These are phyloP conservation scores for Psittacus erithacus DNA, from an alignment of 2,113 vertebrate genomes.

Conservation along the genomic window DNA sequence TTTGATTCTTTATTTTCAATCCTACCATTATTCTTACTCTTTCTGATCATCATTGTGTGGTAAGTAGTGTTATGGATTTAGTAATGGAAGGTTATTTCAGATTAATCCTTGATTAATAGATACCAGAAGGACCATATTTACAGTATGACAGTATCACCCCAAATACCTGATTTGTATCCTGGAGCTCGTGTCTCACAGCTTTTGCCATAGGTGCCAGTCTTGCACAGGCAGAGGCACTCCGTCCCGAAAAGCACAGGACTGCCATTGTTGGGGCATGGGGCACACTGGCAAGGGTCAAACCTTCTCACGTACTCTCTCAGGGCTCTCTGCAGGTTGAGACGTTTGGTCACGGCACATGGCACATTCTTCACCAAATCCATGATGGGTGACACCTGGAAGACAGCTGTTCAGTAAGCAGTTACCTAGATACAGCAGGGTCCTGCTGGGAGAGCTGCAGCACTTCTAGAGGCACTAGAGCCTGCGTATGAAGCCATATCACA, in stretches of 20 bases:
- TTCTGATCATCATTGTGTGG: background rate
- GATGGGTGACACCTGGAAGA: constrained; percentile 80
- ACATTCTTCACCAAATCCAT: constrained; percentile 83
- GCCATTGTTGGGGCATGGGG: constrained; percentile 87
- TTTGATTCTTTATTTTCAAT: background rate
- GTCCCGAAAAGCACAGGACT: constrained; percentile 77
- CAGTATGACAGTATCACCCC: accelerated
- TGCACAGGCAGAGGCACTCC: constrained; percentile 88
- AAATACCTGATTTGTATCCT: constrained; percentile 81
- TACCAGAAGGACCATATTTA: accelerated
- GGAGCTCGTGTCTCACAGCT: constrained; percentile 83
- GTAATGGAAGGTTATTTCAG: background rate
- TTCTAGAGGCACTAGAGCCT: background rate
- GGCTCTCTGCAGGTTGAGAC: constrained; percentile 83
- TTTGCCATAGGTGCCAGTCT: constrained; percentile 83
- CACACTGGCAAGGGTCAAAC: constrained; percentile 87
- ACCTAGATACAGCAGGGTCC: background rate
- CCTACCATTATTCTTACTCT: background rate
- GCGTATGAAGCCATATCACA: accelerated
- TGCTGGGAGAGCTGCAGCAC: background rate
- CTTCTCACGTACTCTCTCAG: constrained; percentile 77
- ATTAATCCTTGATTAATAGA: too few species aligned
- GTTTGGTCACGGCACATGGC: constrained; percentile 86
- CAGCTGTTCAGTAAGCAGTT: background rate
- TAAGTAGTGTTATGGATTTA: background rate